phyloP scores from a whole-genome alignment of 2,797 vertebrate species.

The Brotula barbata region DNA sequence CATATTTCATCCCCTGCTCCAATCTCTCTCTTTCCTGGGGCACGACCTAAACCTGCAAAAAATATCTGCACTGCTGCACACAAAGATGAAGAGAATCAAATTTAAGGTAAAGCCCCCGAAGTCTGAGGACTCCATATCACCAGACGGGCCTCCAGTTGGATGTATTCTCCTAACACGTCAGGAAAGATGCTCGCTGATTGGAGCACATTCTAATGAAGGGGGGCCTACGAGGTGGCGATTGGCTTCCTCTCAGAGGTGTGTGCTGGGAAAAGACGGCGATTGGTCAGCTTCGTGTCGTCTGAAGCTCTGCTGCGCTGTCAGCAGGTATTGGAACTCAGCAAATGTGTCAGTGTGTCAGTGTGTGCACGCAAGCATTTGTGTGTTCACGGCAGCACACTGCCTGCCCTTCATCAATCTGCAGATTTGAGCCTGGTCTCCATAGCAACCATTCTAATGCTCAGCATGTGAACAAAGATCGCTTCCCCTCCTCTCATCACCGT shows the following conservation, averaged over 20 bases:
- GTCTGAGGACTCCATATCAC: neutral
- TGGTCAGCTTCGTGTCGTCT: slow-evolving; percentile 49
- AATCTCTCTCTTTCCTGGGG: slow-evolving; percentile 1
- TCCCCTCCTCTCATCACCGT: slow-evolving; percentile 21
- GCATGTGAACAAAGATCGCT: slow-evolving; percentile 71
- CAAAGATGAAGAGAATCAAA: neutral
- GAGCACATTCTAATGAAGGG: slow-evolving; percentile 25
- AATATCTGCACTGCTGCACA: slow-evolving; percentile 22
- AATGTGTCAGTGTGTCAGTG: slow-evolving; percentile 66
- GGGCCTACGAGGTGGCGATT: slow-evolving; percentile 23
- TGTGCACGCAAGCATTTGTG: slow-evolving; percentile 21
- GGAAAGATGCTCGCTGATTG: slow-evolving; percentile 42
- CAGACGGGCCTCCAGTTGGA: slow-evolving; percentile 10
- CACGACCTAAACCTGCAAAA: slow-evolving; percentile 16
- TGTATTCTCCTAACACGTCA: slow-evolving; percentile 24
- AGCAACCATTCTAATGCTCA: slow-evolving; percentile 68
- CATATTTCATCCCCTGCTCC: no score
- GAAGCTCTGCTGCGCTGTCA: slow-evolving; percentile 64
- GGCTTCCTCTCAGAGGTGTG: slow-evolving; percentile 57
- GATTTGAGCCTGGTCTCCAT: slow-evolving; percentile 71
- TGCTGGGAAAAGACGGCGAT: slow-evolving; percentile 24
- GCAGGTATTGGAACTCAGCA: slow-evolving; percentile 51
- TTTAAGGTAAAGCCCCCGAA: no score
- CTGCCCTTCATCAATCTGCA: slow-evolving; percentile 57
- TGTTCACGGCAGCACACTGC: slow-evolving; percentile 42